Base-by-base conservation (phyloP, 2,888 invertebrate genomes). In the Perdita meconis region DNA sequence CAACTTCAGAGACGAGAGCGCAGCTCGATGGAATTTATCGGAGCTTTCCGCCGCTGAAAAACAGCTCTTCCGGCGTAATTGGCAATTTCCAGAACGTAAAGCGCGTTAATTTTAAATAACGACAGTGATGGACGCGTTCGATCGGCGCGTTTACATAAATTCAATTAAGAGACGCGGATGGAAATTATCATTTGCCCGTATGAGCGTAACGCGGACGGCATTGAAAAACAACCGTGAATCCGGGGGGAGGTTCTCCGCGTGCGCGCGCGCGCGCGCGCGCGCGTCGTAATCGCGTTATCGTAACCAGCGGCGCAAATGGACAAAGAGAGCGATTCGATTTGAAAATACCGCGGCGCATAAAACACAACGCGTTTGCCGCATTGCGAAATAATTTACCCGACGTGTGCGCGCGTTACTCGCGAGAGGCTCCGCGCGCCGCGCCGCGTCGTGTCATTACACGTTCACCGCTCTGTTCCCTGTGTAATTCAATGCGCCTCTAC, bases 381-480 rank as follows among this genome's bases (percentile, higher is more conserved):
- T 73, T 73, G 81, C 67, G 73, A 84, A 71, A 83, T 81, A 83
- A 84, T 84, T 83, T 59, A 76, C 55, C 30, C 50, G 50, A 30
- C 30, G n/a, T 30, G 30, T 30, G 30, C 30, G 30, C 30, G 34
- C 19, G 53, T 12, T n/a, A 16, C 40, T 16, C 16, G 50, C 16
- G 36, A 6, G 24, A 26, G 24, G 47, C 16, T 30, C n/a, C 12
- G 57, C 22, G 50, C 38, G 12, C 24, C 44, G 24, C n/a, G 22
- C 44, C 55, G 50, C 50, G 36, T 61, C 57, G 81, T 78, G 69
- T 73, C 78, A 73, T 83, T 84, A 83, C 75, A 69, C 59, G 78
- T 71, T 69, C 82, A 61, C 67, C 57, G 51, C 47, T 65, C 68
- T 60, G 66, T 63, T 44, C 70, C 51, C 47, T 47, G 40, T 59